phyloP scores from a whole-genome alignment of 2,113 vertebrate species.

The Nothobranchius kuhntae region DNA sequence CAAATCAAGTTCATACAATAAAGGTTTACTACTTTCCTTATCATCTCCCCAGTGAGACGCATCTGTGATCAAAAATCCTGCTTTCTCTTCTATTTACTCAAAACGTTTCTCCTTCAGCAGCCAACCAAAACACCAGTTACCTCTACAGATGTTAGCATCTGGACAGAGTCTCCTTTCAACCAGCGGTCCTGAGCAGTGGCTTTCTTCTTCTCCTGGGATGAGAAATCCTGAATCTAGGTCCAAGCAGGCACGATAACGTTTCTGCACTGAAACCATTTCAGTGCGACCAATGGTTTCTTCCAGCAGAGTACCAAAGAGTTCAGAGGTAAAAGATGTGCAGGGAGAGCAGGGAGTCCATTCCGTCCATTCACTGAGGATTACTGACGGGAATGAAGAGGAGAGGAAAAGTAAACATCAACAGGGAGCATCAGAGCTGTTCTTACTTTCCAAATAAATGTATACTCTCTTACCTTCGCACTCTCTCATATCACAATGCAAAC shows the following conservation, averaged over 20 bases:
- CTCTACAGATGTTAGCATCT: slow-evolving; percentile 75
- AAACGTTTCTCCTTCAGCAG: no score
- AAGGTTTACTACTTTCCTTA: no score
- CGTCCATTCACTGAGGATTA: slow-evolving; percentile 85
- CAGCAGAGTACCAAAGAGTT: slow-evolving; percentile 6
- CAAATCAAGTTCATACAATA: no score
- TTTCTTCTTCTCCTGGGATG: slow-evolving; percentile 39
- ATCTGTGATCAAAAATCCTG: no score
- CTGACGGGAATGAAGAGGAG: slow-evolving; percentile 34
- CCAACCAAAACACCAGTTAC: slow-evolving; percentile 60
- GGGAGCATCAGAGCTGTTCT: neutral
- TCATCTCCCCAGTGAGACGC: no score
- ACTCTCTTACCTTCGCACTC: slow-evolving; percentile 83
- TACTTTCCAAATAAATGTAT: neutral
- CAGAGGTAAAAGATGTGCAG: slow-evolving; percentile 65
- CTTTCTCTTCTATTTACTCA: no score
- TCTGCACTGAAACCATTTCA: slow-evolving; percentile 76
- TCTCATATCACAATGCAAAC: slow-evolving; percentile 79
- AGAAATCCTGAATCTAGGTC: slow-evolving; percentile 81
- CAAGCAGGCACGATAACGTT: slow-evolving; percentile 83
- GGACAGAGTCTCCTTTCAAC: slow-evolving; percentile 80
- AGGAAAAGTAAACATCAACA: neutral
- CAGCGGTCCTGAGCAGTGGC: slow-evolving; percentile 71
- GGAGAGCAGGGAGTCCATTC: slow-evolving; percentile 86
- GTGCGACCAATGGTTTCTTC: neutral